Evolutionary conservation across 1,140 invertebrate genomes (phyloP).

Genomic region (Babylonia areolata): DNA sequence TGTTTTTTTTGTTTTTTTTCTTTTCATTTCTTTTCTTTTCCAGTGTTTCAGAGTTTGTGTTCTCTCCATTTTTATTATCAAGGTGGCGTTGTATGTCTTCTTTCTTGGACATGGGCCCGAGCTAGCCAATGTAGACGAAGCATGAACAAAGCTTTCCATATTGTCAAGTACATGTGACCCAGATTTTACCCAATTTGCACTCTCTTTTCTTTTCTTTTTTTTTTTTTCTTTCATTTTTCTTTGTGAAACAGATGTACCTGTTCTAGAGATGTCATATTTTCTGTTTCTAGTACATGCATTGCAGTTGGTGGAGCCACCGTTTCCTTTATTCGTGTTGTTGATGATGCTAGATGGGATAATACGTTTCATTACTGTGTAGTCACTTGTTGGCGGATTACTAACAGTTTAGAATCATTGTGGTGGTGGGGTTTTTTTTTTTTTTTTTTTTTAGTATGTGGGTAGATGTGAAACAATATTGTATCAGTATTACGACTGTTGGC

Average conservation of each 20-base stretch:
- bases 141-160: conserved; percentile 21
- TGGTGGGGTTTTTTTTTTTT: too few relatives aligned
- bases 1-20: neutral
- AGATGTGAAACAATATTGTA: too few relatives aligned
- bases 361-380: neutral
- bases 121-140: neutral
- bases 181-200: neutral
- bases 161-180: neutral
- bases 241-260: neutral
- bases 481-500: too few relatives aligned
- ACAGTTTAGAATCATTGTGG: neutral
- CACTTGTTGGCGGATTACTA: neutral
- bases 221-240: neutral
- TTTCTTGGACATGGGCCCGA: neutral
- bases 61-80: neutral
- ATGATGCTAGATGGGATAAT: neutral
- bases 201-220: neutral
- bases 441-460: too few relatives aligned
- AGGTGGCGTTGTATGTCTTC: neutral
- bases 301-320: neutral
- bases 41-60: too few relatives aligned
- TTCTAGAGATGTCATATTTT: neutral
- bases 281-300: neutral
- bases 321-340: neutral
- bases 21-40: neutral